Evolutionary conservation across 2,797 vertebrate species (phyloP).

Genomic region (Ceyx erithaca): DNA sequence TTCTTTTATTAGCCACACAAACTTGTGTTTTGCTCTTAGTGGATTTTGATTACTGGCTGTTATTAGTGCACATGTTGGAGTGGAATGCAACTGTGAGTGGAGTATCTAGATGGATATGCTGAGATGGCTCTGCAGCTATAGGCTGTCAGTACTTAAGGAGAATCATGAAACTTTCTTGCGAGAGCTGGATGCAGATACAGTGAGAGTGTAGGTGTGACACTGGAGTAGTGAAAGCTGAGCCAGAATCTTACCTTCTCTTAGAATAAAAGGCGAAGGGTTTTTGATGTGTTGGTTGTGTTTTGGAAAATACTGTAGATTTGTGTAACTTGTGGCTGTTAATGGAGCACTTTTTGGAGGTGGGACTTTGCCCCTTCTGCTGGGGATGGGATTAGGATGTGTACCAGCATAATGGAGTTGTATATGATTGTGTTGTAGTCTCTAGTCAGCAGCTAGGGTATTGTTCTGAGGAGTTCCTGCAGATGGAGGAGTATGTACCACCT

Average conservation of each 20-base stretch:
- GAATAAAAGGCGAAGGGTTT: background rate
- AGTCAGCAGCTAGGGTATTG: background rate
- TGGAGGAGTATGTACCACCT: background rate
- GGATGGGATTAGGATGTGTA: background rate
- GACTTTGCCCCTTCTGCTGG: background rate
- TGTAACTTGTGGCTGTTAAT: background rate
- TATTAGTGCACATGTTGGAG: background rate
- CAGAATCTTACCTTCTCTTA: background rate
- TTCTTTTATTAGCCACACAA: background rate
- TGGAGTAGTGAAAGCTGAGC: background rate
- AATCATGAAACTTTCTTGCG: background rate
- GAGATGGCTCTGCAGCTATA: background rate
- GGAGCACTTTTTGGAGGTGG: background rate
- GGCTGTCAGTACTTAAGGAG: background rate
- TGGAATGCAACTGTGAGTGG: background rate
- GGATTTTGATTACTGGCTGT: background rate
- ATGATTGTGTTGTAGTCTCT: background rate
- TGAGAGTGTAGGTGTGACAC: background rate
- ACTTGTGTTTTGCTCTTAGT: background rate
- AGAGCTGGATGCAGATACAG: background rate
- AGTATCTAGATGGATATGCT: background rate
- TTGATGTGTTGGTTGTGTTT: background rate
- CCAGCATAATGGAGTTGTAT: accelerated
- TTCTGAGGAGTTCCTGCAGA: background rate
- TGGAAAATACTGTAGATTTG: background rate